A percentile compares a stretch with the other conserved stretches of the same genome.
phyloP scores from a whole-genome alignment of 2,113 vertebrate species.

The Sylvietta virens region DNA sequence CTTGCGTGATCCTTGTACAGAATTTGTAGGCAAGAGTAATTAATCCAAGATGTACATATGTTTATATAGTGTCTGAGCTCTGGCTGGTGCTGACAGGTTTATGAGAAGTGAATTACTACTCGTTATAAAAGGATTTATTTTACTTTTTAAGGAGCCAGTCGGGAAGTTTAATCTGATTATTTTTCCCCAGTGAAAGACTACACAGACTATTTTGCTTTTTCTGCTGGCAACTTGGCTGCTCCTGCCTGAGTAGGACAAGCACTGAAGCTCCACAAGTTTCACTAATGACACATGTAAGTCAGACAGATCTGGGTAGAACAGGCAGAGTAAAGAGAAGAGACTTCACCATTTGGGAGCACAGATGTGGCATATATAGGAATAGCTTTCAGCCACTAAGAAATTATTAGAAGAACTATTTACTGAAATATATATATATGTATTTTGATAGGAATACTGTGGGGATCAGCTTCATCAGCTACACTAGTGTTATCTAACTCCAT shows the following conservation, averaged over 20 bases:
- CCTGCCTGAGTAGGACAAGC: neutral
- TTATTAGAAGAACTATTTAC: neutral
- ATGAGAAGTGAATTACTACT: slow-evolving; percentile 44
- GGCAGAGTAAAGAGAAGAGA: neutral
- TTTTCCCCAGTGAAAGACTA: slow-evolving; percentile 2
- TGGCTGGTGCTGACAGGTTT: slow-evolving; percentile 42
- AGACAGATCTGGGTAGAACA: neutral
- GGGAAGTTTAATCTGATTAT: slow-evolving; percentile 15
- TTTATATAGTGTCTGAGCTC: slow-evolving; percentile 33
- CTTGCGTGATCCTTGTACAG: neutral
- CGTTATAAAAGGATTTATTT: slow-evolving; percentile 27
- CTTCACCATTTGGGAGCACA: neutral
- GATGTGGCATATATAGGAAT: neutral
- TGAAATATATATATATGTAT: neutral
- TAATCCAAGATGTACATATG: slow-evolving; percentile 20
- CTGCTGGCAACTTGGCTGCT: neutral
- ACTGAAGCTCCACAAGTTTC: neutral
- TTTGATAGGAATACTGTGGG: neutral
- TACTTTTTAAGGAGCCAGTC: slow-evolving; percentile 13
- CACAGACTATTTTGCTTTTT: neutral
- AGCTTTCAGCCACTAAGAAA: neutral
- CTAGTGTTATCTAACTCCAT: neutral
- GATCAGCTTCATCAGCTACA: neutral
- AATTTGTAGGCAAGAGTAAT: slow-evolving; percentile 10
- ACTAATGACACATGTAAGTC: neutral